These are phyloP conservation scores for Nematostella vectensis DNA, from an alignment of 92 coral and sea anemone species.

Conservation along the genomic window DNA sequence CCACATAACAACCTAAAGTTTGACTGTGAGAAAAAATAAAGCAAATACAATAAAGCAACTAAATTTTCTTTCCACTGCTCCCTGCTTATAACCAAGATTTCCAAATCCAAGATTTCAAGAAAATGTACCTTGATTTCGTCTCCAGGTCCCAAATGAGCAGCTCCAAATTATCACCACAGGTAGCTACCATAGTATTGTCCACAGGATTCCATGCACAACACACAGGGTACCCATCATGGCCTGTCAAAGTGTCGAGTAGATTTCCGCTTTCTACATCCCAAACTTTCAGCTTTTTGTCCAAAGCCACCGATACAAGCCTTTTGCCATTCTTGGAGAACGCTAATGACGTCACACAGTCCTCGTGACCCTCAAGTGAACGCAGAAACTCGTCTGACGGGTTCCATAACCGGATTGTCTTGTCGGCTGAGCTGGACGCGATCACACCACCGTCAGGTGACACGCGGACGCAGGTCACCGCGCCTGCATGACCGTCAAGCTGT, in stretches of 20 bases:
- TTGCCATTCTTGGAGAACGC: conserved; percentile 36
- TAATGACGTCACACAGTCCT: conserved; percentile 37
- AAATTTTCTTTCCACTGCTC: too few species aligned
- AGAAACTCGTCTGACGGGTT: conserved; percentile 18
- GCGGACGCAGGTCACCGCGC: conserved; percentile 36
- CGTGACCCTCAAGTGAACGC: conserved; percentile 28
- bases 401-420: conserved; percentile 40
- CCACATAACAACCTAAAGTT: too few species aligned
- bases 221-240: conserved; percentile 31
- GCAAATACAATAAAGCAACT: too few species aligned
- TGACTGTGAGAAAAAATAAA: too few species aligned
- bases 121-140: too few species aligned
- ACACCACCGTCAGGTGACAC: conserved; percentile 34
- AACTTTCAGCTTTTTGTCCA: conserved; percentile 31
- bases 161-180: conserved; percentile 43
- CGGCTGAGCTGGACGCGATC: conserved; percentile 41
- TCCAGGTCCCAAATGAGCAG: conserved; percentile 47
- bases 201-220: conserved; percentile 45
- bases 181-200: conserved; percentile 36
- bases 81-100: too few species aligned
- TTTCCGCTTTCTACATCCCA: conserved; percentile 32
- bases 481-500: conserved; percentile 47
- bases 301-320: conserved; percentile 32
- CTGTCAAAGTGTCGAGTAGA: conserved; percentile 24
- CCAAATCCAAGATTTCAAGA: too few species aligned